These are phyloP conservation scores for Camelus bactrianus DNA, from an alignment of 2,113 vertebrate species.

Conservation along the genomic window DNA sequence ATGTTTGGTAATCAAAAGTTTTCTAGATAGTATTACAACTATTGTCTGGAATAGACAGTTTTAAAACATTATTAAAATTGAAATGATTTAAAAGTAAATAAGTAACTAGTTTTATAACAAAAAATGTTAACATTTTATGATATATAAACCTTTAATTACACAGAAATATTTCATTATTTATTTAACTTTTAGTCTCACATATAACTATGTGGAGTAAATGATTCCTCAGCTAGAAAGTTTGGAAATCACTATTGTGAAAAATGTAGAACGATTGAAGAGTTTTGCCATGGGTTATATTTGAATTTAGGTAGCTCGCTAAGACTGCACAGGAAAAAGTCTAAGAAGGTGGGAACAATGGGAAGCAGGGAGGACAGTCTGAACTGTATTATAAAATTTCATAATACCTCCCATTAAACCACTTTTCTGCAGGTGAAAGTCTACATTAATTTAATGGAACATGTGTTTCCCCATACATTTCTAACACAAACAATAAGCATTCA, in stretches of 20 bases:
- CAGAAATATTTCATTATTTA: not conserved
- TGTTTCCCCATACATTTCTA: not conserved
- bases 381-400: slow-evolving; percentile 6
- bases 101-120: not conserved
- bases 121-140: not conserved
- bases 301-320: not conserved
- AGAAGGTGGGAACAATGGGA: not conserved
- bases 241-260: not conserved
- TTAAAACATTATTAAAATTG: not conserved
- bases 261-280: not conserved
- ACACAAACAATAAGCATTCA: not conserved
- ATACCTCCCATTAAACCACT: not conserved
- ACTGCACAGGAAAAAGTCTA: not conserved
- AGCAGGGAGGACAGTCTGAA: not conserved
- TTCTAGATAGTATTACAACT: not conserved
- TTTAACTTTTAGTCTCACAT: not conserved
- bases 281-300: not conserved
- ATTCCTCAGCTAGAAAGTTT: not conserved
- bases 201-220: not conserved
- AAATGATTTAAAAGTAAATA: not conserved
- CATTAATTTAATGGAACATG: not conserved
- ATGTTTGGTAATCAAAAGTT: not conserved
- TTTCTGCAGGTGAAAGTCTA: not conserved
- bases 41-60: not conserved
- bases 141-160: not conserved